Evolutionary conservation across 2,888 invertebrate genomes (phyloP).

Genomic region (Sinopyrophorus schimmeli): DNA sequence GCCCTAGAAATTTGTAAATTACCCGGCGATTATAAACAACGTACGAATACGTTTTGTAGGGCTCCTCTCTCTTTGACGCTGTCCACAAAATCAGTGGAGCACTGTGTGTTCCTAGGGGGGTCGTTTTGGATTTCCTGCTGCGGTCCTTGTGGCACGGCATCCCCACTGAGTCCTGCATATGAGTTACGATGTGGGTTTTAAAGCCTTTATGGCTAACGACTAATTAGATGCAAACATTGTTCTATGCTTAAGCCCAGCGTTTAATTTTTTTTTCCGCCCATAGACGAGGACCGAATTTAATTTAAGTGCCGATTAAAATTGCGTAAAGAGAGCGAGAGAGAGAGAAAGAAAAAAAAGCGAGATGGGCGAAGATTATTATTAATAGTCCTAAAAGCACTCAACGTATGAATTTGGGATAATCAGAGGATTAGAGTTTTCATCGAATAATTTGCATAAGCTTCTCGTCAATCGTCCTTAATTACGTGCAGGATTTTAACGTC

Average conservation of each 20-base stretch:
- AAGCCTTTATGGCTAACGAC: constrained; percentile 20
- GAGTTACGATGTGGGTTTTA: constrained; percentile 32
- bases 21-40: no score
- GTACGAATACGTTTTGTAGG: no score
- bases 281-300: background rate
- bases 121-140: constrained; percentile 33
- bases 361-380: constrained; percentile 24
- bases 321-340: background rate
- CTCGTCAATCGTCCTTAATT: constrained; percentile 39
- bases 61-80: no score
- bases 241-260: background rate
- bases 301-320: no score
- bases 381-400: constrained; percentile 25
- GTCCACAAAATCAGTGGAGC: constrained; percentile 8
- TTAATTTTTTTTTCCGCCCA: background rate
- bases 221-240: constrained; percentile 14
- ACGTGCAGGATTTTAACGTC: constrained; percentile 29
- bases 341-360: constrained; percentile 15
- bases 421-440: constrained; percentile 35
- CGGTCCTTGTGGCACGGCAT: constrained; percentile 28
- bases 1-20: no score
- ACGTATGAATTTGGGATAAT: constrained; percentile 31
- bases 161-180: constrained; percentile 32
- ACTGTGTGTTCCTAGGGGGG: constrained; percentile 17
- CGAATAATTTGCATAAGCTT: constrained; percentile 37